These are phyloP conservation scores for Myrmecobius fasciatus DNA, from an alignment of 2,113 vertebrate genomes.

Conservation along the genomic window DNA sequence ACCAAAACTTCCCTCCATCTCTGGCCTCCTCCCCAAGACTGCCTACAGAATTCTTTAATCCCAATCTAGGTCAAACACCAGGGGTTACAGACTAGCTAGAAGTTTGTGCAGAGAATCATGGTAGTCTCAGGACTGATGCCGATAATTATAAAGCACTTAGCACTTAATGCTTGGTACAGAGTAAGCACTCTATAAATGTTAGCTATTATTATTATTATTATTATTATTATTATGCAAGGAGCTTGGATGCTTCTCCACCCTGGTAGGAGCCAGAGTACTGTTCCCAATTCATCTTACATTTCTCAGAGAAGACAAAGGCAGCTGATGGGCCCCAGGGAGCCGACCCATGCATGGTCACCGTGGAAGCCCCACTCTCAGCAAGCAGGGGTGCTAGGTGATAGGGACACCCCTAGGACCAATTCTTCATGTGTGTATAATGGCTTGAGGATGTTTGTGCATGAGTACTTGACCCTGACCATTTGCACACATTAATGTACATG, in stretches of 20 bases:
- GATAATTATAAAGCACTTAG: background rate
- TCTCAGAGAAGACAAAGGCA: background rate
- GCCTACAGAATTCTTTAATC: conserved; percentile 22
- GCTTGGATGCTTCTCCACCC: background rate
- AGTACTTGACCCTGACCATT: background rate
- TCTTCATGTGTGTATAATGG: background rate
- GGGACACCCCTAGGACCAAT: background rate
- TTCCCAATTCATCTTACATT: background rate
- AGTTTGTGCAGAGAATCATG: background rate
- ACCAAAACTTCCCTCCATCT: conserved; percentile 6
- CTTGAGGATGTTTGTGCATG: background rate
- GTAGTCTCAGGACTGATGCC: conserved; percentile 22
- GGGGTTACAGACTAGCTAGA: background rate
- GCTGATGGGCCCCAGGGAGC: conserved; percentile 32
- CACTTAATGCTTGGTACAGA: background rate
- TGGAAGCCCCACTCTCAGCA: background rate
- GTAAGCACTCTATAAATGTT: background rate
- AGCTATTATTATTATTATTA: background rate
- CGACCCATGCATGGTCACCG: background rate
- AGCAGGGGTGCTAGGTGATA: background rate
- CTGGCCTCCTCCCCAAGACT: background rate
- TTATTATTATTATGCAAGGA: background rate
- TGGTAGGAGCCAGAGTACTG: background rate
- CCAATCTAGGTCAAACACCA: background rate
- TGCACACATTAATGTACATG: background rate